Conservation (phyloP, 2,113 vertebrate species). For the Microtus richardsoni region DNA sequence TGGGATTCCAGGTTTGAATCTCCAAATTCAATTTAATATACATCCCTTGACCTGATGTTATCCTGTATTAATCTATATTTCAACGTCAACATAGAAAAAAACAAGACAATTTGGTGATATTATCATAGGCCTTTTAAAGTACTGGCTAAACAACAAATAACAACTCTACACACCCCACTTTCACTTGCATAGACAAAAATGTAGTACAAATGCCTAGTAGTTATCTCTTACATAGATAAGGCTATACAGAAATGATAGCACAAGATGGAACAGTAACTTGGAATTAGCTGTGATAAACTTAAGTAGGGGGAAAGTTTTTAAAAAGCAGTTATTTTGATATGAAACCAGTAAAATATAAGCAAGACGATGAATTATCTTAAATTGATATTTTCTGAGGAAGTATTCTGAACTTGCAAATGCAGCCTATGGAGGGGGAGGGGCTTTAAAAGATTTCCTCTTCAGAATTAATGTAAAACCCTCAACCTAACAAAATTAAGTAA, state of each 20-base stretch:
- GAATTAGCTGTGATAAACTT: neutral
- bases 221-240: neutral
- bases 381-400: neutral
- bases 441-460: conserved; percentile 52
- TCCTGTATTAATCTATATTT: neutral
- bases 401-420: conserved; percentile 41
- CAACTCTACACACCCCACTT: conserved; percentile 31
- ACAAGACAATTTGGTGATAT: neutral
- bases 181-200: neutral
- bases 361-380: conserved; percentile 45
- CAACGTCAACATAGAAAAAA: conserved; percentile 19
- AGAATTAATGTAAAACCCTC: conserved; percentile 21
- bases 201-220: neutral
- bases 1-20: neutral
- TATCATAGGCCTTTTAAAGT: conserved; percentile 17
- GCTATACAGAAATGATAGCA: neutral
- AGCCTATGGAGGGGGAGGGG: neutral
- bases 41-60: neutral
- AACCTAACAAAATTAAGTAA: conserved; percentile 15
- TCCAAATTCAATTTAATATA: neutral
- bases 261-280: neutral
- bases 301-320: neutral
- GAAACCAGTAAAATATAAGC: conserved; percentile 33
- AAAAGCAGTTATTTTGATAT: neutral
- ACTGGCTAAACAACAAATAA: conserved; percentile 36